Evolutionary conservation across 2,797 vertebrate genomes (phyloP).

Genomic region (Peromyscus aztecus): DNA sequence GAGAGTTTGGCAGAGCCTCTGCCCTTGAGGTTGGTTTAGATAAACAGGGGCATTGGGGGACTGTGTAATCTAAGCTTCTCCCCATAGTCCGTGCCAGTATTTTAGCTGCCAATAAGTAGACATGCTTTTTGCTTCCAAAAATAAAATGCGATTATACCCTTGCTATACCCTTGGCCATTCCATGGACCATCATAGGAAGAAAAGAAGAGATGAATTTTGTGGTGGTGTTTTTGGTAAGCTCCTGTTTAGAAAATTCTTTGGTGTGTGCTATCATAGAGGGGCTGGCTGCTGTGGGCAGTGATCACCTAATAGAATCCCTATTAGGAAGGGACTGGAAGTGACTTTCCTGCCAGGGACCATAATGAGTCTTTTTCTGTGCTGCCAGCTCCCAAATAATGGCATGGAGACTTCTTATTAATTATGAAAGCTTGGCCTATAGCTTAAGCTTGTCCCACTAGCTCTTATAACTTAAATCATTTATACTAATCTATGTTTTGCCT

Average conservation of each 20-base stretch:
- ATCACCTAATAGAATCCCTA: conserved; percentile 33
- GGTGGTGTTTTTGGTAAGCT: conserved; percentile 86
- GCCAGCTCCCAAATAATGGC: neutral
- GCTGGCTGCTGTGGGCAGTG: conserved; percentile 60
- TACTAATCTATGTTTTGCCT: neutral
- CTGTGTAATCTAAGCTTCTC: conserved; percentile 79
- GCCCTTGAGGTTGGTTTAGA: conserved; percentile 75
- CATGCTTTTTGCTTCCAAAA: conserved; percentile 85
- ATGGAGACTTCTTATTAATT: neutral
- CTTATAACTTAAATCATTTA: neutral
- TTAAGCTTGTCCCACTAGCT: neutral
- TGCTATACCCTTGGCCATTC: conserved; percentile 83
- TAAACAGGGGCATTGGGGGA: conserved; percentile 80
- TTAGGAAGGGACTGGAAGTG: neutral
- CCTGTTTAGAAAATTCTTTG: conserved; percentile 78
- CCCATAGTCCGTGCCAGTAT: conserved; percentile 70
- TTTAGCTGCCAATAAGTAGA: conserved; percentile 83
- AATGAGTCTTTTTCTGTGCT: neutral
- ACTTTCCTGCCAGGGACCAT: conserved; percentile 29
- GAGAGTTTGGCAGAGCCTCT: conserved; percentile 69
- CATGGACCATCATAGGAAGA: conserved; percentile 80
- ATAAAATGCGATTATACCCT: conserved; percentile 88
- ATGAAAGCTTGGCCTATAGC: neutral
- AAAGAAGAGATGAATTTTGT: conserved; percentile 81
- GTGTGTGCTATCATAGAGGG: conserved; percentile 67